Conservation (phyloP, 2,113 vertebrate genomes). For the Uria aalge region DNA sequence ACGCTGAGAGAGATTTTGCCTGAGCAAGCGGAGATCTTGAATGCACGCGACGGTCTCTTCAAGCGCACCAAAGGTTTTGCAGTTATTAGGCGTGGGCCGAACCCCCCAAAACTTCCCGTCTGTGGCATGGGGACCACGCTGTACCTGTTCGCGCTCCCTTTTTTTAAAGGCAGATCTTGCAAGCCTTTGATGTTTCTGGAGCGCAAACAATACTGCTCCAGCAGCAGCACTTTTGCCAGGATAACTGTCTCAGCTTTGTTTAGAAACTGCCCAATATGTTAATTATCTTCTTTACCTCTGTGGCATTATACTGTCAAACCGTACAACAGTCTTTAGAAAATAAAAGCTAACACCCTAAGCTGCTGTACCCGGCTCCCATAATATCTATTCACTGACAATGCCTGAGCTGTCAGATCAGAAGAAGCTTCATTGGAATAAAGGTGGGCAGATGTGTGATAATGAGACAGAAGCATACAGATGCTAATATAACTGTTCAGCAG, state of each 20-base stretch:
- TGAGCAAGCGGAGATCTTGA: not conserved
- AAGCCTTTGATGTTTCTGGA: constrained; percentile 22
- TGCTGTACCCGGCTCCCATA: constrained; percentile 74
- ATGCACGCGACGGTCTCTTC: rapidly evolving
- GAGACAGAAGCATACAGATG: constrained; percentile 96
- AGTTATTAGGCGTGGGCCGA: not conserved
- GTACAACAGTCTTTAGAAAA: constrained; percentile 79
- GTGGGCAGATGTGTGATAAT: constrained; percentile 99
- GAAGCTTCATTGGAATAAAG: constrained; percentile 87
- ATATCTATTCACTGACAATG: constrained; percentile 80
- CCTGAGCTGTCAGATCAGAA: constrained; percentile 93
- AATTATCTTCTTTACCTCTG: constrained; percentile 81
- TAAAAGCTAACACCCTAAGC: constrained; percentile 74
- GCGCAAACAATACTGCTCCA: not conserved
- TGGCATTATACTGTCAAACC: constrained; percentile 75
- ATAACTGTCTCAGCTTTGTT: constrained; percentile 72
- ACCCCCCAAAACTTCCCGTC: not conserved
- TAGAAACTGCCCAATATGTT: constrained; percentile 88
- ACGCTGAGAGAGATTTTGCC: not conserved
- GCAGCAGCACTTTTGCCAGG: not conserved
- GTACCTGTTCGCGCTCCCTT: not conserved
- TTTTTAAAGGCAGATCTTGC: not conserved
- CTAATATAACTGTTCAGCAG: constrained; percentile 91
- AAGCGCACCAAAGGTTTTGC: not conserved
- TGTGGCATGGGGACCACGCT: not conserved